These are phyloP conservation scores for Megalops cyprinoides DNA, from an alignment of 2,797 vertebrate species.

Conservation along the genomic window DNA sequence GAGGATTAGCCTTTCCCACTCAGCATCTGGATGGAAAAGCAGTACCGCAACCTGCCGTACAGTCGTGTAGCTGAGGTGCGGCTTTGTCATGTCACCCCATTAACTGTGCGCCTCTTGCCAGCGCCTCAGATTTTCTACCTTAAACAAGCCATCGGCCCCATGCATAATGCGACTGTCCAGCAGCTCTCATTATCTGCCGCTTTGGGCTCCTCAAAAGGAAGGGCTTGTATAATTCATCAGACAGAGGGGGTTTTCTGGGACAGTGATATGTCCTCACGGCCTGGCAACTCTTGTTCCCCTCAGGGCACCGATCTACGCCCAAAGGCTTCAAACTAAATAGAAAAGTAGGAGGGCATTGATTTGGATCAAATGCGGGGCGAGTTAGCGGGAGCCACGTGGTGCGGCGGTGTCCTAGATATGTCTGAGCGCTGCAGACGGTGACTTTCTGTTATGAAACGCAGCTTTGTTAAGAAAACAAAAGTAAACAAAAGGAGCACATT, in stretches of 20 bases:
- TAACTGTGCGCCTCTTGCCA: neutral
- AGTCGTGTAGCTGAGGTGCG: no score
- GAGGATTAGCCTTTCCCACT: neutral
- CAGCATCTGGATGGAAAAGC: neutral
- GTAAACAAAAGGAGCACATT: neutral
- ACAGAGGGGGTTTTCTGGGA: neutral
- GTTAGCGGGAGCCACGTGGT: neutral
- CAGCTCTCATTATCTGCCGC: neutral
- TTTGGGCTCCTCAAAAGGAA: neutral
- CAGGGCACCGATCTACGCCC: conserved; percentile 8
- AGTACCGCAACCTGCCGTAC: neutral
- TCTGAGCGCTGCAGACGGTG: neutral
- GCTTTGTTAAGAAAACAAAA: conserved; percentile 4
- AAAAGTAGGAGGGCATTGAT: neutral
- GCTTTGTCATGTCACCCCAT: neutral
- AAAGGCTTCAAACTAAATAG: neutral
- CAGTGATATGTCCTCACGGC: neutral
- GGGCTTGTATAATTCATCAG: neutral
- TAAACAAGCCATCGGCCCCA: neutral
- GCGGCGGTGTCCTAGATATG: neutral
- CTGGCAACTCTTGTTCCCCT: neutral
- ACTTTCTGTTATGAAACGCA: neutral
- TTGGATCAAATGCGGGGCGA: neutral
- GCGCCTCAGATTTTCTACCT: neutral
- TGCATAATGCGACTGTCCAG: neutral